Percentiles rank a stretch among this genome's conserved stretches.
These are phyloP conservation scores for Hypothenemus hampei DNA, from an alignment of 1,140 invertebrate species.

Conservation along the genomic window DNA sequence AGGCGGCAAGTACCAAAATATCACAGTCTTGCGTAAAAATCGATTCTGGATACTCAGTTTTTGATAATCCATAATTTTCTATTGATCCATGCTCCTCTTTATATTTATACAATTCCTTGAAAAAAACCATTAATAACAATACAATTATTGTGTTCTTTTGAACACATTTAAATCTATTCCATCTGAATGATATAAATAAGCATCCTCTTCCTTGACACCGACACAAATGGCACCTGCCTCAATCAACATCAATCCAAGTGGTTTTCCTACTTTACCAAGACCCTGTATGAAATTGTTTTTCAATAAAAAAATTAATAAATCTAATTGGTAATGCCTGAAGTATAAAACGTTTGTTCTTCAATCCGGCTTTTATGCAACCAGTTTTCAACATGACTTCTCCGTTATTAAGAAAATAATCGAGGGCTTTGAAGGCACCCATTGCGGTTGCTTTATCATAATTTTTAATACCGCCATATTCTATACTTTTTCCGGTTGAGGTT, in stretches of 20 bases:
- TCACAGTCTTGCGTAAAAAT: slow-evolving; percentile 76
- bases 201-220: slow-evolving; percentile 72
- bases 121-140: too few relatives aligned
- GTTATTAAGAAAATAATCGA: slow-evolving; percentile 73
- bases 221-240: slow-evolving; percentile 75
- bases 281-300: slow-evolving; percentile 61
- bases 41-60: slow-evolving; percentile 53
- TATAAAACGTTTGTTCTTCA: slow-evolving; percentile 11
- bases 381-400: slow-evolving; percentile 62
- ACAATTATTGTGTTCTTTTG: too few relatives aligned
- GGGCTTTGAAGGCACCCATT: slow-evolving; percentile 75
- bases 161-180: slow-evolving; percentile 76
- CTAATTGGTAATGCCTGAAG: slow-evolving; percentile 3
- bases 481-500: slow-evolving; percentile 78
- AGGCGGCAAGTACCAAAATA: slow-evolving; percentile 81
- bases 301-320: too few relatives aligned
- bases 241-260: slow-evolving; percentile 70
- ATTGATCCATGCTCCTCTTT: slow-evolving; percentile 60
- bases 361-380: slow-evolving; percentile 18
- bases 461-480: slow-evolving; percentile 67
- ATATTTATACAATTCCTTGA: slow-evolving; percentile 51
- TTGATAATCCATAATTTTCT: slow-evolving; percentile 69
- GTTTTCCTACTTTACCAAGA: slow-evolving; percentile 83
- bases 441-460: slow-evolving; percentile 79
- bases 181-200: slow-evolving; percentile 64